Base-by-base conservation (phyloP, 2,888 invertebrate species). In the Oxycera nigricornis region DNA sequence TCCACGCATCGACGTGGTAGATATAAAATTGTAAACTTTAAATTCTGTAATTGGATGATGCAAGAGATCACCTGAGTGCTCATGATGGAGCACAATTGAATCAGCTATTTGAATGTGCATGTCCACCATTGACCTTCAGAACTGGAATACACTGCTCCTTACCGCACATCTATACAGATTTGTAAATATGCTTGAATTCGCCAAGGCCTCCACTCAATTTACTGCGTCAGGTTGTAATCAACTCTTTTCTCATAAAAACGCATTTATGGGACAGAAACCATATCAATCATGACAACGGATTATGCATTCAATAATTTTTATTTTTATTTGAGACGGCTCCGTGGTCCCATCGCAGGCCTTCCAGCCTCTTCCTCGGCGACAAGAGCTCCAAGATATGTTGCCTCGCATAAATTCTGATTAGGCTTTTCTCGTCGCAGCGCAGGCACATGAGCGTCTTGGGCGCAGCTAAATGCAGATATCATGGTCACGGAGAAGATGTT, bases 401-500 rank as follows among this genome's bases (percentile, higher is more conserved):
- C 61, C 35, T 61, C 31, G 17, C 61, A 61, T 61, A 61, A 61
- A 61, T 61, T 35, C 9, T 2, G 61, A 61, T 61, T 35, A 30
- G 35, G 61, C 14, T 35, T 61, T 35, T 35, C 11, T n/a, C 20
- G 9, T 55, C 55, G 17, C 55, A 22, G 55, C 55, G 17, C 35
- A 55, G 30, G 31, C 22, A 24, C 61, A 20, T 31, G 61, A 17
- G 17, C 61, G 17, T 61, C 17, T 59, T 55, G 3, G 20, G 22
- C 24, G 24, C 14, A 22, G 22, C 24, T 55, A 55, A 35, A 39
- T 41, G 39, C 41, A 9, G 24, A 24, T 65, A 39, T 1, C 24
- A 1, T 11, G 24, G 65, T 65, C 65, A 65, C 65, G 65, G 41
- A 65, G 28, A 65, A 65, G 55, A 70, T 70, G 70, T 70, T 70